Evolutionary conservation across 1,140 invertebrate species (phyloP), one percentile per base, ranked within the genome.

Genomic region (Brachionus calyciflorus): DNA sequence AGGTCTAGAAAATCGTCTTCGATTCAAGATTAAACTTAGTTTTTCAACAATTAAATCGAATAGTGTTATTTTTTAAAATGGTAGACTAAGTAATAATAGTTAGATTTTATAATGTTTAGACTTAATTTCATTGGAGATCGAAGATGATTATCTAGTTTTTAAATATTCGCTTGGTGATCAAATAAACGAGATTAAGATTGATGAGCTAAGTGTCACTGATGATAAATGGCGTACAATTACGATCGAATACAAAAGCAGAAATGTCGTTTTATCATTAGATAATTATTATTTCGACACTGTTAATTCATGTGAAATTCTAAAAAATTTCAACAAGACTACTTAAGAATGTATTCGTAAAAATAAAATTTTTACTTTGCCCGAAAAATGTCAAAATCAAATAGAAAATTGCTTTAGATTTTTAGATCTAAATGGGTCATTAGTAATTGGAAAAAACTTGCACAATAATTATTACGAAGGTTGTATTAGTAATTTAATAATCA

Each of bases 321-420:
- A 5, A 3, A 44, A 24, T n/a, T 37, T 37, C 9, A 37, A 37
- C 33, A 37, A 37, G 9, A 26, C 17, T 7, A 51, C 3, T 7
- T 10, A 30, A 6, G 37, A 53, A 40, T 73, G 69, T 28, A 40
- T 73, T 17, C 6, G 69, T 1, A 30, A 40, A 9, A 4, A 9
- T 14, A 7, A 73, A 4, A 46, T 19, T 1, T 77, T 80, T 49
- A 21, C 49, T 40, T 41, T 73, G 0, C 19, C 44, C 19, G 82
- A 87, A 14, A 88, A 91, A 57, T 98, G 94, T 82, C 88, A 89
- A 9, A 89, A 91, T 68, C 87, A 92, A 12, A 93, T 93, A 0
- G 93, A 96, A 84, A 92, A 91, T 5, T 99, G 96, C 81, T 92
- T 96, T 82, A 89, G 95, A 51, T 95, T 96, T 81, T 83, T 99